Percentiles rank a stretch among this genome's conserved stretches.
Evolutionary conservation across 2,797 vertebrate genomes (phyloP).

Genomic region (Lithobates pipiens): DNA sequence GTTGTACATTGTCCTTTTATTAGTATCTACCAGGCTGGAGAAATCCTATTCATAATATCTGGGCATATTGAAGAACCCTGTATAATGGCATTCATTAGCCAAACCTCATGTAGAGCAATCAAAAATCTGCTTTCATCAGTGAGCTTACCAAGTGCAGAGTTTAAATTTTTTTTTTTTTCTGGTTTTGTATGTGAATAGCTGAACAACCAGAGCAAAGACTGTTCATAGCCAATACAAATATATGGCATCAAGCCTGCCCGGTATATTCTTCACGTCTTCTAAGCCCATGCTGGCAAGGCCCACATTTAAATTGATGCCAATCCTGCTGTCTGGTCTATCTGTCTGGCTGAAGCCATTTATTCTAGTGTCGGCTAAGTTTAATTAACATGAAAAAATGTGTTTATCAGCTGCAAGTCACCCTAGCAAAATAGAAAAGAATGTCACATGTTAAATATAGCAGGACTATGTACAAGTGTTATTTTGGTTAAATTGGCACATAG

Average conservation of each 20-base stretch:
- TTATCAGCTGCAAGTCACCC: not conserved
- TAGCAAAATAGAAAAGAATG: not conserved
- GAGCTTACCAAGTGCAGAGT: not conserved
- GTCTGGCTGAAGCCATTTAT: too few species aligned
- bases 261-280: not conserved
- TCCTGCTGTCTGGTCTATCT: too few species aligned
- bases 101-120: not conserved
- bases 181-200: too few species aligned
- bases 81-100: too few species aligned
- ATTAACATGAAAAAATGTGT: too few species aligned
- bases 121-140: not conserved
- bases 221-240: not conserved
- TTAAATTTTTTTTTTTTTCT: too few species aligned
- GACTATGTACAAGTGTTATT: not conserved
- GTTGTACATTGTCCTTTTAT: not conserved
- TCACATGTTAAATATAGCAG: not conserved
- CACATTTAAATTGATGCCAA: too few species aligned
- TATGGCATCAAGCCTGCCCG: not conserved
- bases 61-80: too few species aligned
- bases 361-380: too few species aligned
- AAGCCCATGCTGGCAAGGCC: too few species aligned
- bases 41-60: not conserved
- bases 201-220: too few species aligned
- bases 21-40: not conserved
- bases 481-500: too few species aligned